Evolutionary conservation across 2,797 vertebrate genomes (phyloP), one percentile per base, ranked within the genome.

Genomic region (Lutjanus campechanus): DNA sequence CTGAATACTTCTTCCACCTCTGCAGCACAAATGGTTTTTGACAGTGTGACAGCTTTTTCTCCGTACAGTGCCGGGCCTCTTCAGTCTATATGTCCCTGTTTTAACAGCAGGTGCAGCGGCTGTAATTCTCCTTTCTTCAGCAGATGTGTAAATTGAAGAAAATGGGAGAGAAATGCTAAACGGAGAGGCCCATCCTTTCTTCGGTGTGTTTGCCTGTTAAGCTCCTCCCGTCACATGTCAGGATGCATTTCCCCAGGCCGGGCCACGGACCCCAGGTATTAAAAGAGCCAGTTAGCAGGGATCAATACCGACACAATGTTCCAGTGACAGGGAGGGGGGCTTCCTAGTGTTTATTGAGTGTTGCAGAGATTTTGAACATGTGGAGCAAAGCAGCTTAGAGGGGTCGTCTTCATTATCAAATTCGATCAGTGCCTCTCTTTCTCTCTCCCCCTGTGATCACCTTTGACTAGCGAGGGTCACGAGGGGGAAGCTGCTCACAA

Each of bases 281-380:
- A 94, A 95, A 93, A 90, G 93, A 82, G 80, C 91, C 92, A 85
- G 90, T 93, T 89, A 87, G 86, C 83, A 11, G 81, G 90, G 94
- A 96, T 96, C 96, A 94, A 96, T 96, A 96, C 85, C 86, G 43
- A 90, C 94, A 96, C 96, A 96, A 95, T 95, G 95, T 95, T 92
- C 65, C 77, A 78, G 87, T 91, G 95, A 92, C 91, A 85, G 79
- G 91, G 88, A 83, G 91, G 92, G 92, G 93, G 93, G 83, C 72
- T 84, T 93, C 91, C 92, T 85, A 88, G 89, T 91, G 91, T 93
- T 91, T 92, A 87, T 86, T 50, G 90, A 93, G 89, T 90, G 92
- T 92, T 89, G 88, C 81, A 75, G 86, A 94, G 94, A 94, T 93
- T 91, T 92, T 87, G 82, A 94, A 93, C 95, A 94, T 94, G 94